A percentile compares a stretch with the other conserved stretches of the same genome.
These are phyloP conservation scores for Isotomurus palustris DNA, from an alignment of 2,888 invertebrate genomes.

Conservation along the genomic window DNA sequence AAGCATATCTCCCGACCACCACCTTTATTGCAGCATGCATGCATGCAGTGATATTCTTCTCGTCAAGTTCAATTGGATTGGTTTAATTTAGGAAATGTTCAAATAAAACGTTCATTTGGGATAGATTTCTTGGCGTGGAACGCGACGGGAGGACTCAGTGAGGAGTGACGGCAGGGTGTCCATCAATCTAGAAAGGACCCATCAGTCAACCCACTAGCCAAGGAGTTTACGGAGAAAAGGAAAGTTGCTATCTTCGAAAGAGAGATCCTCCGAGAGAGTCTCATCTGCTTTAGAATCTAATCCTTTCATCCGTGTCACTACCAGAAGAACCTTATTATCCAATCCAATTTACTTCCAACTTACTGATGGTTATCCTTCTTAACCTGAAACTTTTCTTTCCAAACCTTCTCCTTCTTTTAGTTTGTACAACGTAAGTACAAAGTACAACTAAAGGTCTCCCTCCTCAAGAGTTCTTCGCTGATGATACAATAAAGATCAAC, in stretches of 20 bases:
- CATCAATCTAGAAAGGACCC: conserved; percentile 15
- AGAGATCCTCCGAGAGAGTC: too few species aligned
- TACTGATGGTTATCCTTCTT: conserved; percentile 12
- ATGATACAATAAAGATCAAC: too few species aligned
- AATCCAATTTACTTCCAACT: conserved; percentile 13
- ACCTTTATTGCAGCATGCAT: too few species aligned
- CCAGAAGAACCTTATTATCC: conserved; percentile 6
- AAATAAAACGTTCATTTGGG: conserved; percentile 6
- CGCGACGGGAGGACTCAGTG: conserved; percentile 39
- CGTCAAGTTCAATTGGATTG: neutral
- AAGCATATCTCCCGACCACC: too few species aligned
- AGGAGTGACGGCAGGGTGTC: conserved; percentile 39
- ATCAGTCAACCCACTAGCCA: conserved; percentile 11
- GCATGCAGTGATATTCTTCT: too few species aligned
- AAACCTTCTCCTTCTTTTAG: too few species aligned
- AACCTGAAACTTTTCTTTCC: conserved; percentile 3
- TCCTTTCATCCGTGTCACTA: conserved; percentile 21
- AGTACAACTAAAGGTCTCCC: too few species aligned
- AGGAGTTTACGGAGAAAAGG: too few species aligned
- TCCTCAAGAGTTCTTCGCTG: too few species aligned
- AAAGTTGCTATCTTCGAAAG: too few species aligned
- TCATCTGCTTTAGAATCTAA: conserved; percentile 7
- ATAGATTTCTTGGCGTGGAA: conserved; percentile 32
- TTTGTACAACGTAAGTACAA: too few species aligned
- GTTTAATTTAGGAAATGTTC: conserved; percentile 10